Base-by-base conservation (phyloP, 1,140 invertebrate species). In the Berghia stephanieae region DNA sequence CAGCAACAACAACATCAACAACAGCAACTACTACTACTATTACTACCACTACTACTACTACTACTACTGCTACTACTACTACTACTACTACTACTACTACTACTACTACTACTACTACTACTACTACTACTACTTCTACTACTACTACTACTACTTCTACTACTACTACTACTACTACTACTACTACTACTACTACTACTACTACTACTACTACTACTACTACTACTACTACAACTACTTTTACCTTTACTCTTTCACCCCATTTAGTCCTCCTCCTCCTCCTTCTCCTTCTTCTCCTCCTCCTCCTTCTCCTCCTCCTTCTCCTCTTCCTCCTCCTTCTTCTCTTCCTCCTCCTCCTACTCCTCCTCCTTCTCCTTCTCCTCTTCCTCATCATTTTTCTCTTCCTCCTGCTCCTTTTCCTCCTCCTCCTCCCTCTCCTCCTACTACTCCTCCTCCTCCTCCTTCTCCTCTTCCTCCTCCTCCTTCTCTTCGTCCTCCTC, bases 281-380 rank as follows among this genome's bases (percentile, higher is more conserved):
- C n/a, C 68, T 70, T 42, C 1, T 27, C 18, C 40, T 70, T 31
- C 6, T 21, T 42, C n/a, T 27, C 3, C 2, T 13, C 16, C 42
- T 70, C 42, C 1, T 3, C 2, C 40, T 46, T 16, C 5, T 46
- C 46, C 43, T 70, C 18, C 1, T 24, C 34, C 42, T 70, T 24
- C 2, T 27, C 34, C 40, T 46, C 34, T 18, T 46, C 46, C 68
- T 70, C 27, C 27, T 63, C n/a, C 1, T 63, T 63, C 10, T 63
- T 63, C 2, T n/a, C 31, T 43, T 70, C 42, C 13, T 70, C 34
- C 8, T 68, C 43, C 6, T 68, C 43, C 40, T 68, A 40, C 6
- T 68, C n/a, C 34, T 68, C 38, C 36, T 68, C 38, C 40, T 38
- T 68, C 36, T 68, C 38, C n/a, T 68, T 18, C 36, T 68, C 43